Base-by-base conservation (phyloP, 2,797 vertebrate genomes). In the Morelia viridis region DNA sequence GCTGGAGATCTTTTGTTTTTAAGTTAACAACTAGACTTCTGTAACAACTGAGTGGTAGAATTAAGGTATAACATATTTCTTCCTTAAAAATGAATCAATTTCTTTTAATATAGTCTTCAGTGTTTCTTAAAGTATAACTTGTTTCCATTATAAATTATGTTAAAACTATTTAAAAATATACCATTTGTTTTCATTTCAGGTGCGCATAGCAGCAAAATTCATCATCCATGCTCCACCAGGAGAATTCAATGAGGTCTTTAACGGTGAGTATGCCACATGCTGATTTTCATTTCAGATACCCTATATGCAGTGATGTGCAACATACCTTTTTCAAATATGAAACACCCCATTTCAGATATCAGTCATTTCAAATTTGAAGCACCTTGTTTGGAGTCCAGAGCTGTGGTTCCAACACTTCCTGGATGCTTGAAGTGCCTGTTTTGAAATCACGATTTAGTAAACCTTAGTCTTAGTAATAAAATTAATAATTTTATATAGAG, bases 181-280 rank as follows among this genome's bases (percentile, higher is more conserved):
- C 58, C 86, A 68, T 91, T 96, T 28, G 57, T 96, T 95, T 97
- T 92, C 93, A 19, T 97, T 98, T 93, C 96, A 99, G 99, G 98
- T 99, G 95, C 98, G 99, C 96, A 98, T 99, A 98, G 98, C 99
- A 92, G 98, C 99, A 92, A 99, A 99, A 97, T 99, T 99, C 95
- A 98, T 99, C 96, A 99, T 98, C 97, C 99, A 99, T 91, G 98
- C 99, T 95, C 99, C 99, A 85, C 99, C 99, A 95, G 99, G 99
- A 97, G 99, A 99, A 97, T 99, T 99, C 97, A 99, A 99, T 95
- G 99, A 99, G 94, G 99, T 99, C 86, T 99, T 99, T 97, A 99
- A 99, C 94, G 99, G 99, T 99, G 93, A 98, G 98, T 98, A 93
- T 95, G n/a, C 71, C 87, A 56, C 92, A 15, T 88, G 92, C 46